Percentiles rank a stretch among this genome's conserved stretches.
Conservation (phyloP, 1,140 invertebrate genomes). For the Drosophila suzukii region DNA sequence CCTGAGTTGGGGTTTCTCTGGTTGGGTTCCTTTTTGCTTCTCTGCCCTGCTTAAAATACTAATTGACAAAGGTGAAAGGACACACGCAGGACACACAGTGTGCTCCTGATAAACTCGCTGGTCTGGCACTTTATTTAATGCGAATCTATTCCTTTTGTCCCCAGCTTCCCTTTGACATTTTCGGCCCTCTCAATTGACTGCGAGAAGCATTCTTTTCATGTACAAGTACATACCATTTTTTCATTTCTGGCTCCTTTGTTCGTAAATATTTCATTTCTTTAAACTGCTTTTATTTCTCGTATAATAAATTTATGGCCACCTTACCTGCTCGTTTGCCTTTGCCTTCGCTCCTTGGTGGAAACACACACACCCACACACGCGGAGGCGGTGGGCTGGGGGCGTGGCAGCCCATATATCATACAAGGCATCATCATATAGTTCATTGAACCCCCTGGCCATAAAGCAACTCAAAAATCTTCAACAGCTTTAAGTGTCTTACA, state of each 20-base stretch:
- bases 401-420: slow-evolving; percentile 69
- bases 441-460: slow-evolving; percentile 71
- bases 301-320: slow-evolving; percentile 57
- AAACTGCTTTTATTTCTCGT: slow-evolving; percentile 58
- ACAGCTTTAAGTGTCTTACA: slow-evolving; percentile 80
- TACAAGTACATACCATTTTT: slow-evolving; percentile 25
- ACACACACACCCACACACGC: neutral
- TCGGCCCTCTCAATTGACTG: slow-evolving; percentile 44
- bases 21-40: neutral
- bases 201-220: slow-evolving; percentile 25
- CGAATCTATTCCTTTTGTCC: slow-evolving; percentile 50
- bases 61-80: slow-evolving; percentile 51
- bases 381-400: slow-evolving; percentile 9
- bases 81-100: slow-evolving; percentile 10
- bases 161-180: slow-evolving; percentile 35
- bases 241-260: slow-evolving; percentile 25
- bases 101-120: slow-evolving; percentile 27
- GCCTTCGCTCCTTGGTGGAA: slow-evolving; percentile 9
- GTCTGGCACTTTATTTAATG: slow-evolving; percentile 48
- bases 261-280: slow-evolving; percentile 57
- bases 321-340: slow-evolving; percentile 24
- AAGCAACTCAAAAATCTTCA: slow-evolving; percentile 74
- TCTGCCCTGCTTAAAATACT: slow-evolving; percentile 43
- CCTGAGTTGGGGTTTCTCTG: slow-evolving; percentile 15
- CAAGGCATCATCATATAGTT: slow-evolving; percentile 73